Evolutionary conservation across 1,140 invertebrate genomes (phyloP).

Genomic region (Ctenoplectra terminalis): DNA sequence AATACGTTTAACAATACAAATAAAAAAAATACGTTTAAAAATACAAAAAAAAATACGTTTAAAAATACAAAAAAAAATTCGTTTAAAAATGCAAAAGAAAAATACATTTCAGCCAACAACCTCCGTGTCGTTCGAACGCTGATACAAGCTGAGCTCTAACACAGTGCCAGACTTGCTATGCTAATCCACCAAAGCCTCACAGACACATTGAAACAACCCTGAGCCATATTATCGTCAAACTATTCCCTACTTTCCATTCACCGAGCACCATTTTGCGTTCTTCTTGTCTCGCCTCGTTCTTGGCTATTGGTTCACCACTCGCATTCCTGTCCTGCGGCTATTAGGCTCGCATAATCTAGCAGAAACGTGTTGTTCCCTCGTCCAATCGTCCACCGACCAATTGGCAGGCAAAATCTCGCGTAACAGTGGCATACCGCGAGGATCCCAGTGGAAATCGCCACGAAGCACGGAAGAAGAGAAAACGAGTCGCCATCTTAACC

Average conservation of each 20-base stretch:
- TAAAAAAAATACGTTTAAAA: too few species aligned
- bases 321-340: conserved; percentile 69
- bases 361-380: not conserved
- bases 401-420: too few species aligned
- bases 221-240: not conserved
- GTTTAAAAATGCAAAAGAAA: too few species aligned
- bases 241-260: conserved; percentile 13
- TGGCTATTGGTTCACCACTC: conserved; percentile 74
- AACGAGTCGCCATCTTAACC: conserved; percentile 16
- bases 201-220: not conserved
- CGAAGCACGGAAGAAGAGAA: conserved; percentile 1
- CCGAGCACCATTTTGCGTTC: conserved; percentile 22
- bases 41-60: too few species aligned
- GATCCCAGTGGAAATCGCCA: not conserved
- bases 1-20: too few species aligned
- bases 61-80: too few species aligned
- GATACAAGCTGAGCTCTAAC: too few species aligned
- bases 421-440: not conserved
- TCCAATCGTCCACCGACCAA: not conserved
- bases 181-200: not conserved
- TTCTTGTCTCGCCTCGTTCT: conserved; percentile 51
- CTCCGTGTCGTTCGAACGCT: too few species aligned
- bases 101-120: too few species aligned
- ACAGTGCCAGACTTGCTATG: too few species aligned
- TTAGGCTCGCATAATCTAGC: conserved; percentile 63